Base-by-base conservation (phyloP, 2,113 vertebrate genomes). In the Ochotona curzoniae region DNA sequence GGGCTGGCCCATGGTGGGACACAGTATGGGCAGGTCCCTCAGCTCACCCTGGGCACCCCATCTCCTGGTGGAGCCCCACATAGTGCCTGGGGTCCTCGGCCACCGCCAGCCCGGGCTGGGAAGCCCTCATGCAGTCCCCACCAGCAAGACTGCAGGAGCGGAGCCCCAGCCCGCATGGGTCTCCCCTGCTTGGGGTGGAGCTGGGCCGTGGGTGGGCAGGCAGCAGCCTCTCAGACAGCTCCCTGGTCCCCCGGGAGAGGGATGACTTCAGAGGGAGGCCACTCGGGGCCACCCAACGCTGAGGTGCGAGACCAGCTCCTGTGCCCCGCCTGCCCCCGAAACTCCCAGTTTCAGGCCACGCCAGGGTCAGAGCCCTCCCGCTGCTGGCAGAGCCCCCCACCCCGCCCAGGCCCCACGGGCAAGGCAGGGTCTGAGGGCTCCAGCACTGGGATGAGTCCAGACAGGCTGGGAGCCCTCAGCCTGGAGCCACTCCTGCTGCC, bases 281-380 rank as follows among this genome's bases (percentile, higher is more conserved):
- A 64, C 66, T 5, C 1, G 9, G 67, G 9, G 67, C 67, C 91
- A 30, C 76, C 83, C 67, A 64, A 61, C 35, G 18, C 4, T 8
- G 49, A 13, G 86, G 26, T 14, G 35, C 8, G 2, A 51, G 10
- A 10, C 26, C 69, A 0, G 0, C 60, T 60, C 54, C 76, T 64
- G n/a, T 2, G 1, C 83, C 86, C 82, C 7, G 49, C 61, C 64
- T 60, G 11, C 5, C 0, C 70, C 90, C 15, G 32, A 94, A 87
- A 93, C 94, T 86, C 66, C 25, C 10, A 26, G 15, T 76, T 84
- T 89, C 94, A 2, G 12, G 26, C 67, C 47, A 51, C 51, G 66
- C 2, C 15, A 32, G 69, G 60, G 23, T 20, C 84, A 1, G 25
- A 12, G 30, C 30, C 44, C 66, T 9, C 32, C 54, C 25, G 0